A percentile compares a stretch with the other conserved stretches of the same genome.
These are phyloP conservation scores for Odontomyia ornata DNA, from an alignment of 2,888 invertebrate genomes.

Conservation along the genomic window DNA sequence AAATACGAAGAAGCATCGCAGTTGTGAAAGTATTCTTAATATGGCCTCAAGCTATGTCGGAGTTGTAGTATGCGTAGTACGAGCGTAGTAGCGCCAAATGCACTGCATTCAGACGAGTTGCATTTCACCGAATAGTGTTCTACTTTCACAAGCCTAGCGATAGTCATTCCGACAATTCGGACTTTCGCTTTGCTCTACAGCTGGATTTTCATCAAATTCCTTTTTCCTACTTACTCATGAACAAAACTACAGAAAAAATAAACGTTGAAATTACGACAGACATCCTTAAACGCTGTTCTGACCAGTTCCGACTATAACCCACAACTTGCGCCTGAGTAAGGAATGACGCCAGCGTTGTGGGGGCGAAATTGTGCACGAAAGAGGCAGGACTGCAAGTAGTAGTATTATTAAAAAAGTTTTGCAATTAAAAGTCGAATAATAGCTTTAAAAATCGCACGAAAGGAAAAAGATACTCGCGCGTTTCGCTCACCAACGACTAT, in stretches of 20 bases:
- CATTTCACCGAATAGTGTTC: not conserved
- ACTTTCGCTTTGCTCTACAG: not conserved
- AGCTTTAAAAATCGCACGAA: slow-evolving; percentile 42
- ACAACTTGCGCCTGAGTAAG: not conserved
- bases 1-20: slow-evolving; percentile 25
- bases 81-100: not conserved
- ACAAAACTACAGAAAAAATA: not conserved
- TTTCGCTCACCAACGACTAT: not conserved
- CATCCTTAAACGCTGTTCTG: slow-evolving; percentile 32
- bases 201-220: not conserved
- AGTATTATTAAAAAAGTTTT: slow-evolving; percentile 50
- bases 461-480: not conserved
- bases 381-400: not conserved
- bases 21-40: slow-evolving; percentile 35
- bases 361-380: not conserved
- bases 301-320: not conserved
- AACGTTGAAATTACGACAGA: slow-evolving; percentile 37
- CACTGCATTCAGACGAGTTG: not conserved
- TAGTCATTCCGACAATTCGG: not conserved
- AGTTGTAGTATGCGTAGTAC: not conserved
- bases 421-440: slow-evolving; percentile 49
- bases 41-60: not conserved
- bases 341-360: not conserved
- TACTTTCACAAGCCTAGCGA: not conserved
- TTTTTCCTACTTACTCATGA: not conserved